Percentiles rank a stretch among this genome's conserved stretches.
phyloP scores from a whole-genome alignment of 2,113 vertebrate genomes.

The Cranoglanis bouderius region DNA sequence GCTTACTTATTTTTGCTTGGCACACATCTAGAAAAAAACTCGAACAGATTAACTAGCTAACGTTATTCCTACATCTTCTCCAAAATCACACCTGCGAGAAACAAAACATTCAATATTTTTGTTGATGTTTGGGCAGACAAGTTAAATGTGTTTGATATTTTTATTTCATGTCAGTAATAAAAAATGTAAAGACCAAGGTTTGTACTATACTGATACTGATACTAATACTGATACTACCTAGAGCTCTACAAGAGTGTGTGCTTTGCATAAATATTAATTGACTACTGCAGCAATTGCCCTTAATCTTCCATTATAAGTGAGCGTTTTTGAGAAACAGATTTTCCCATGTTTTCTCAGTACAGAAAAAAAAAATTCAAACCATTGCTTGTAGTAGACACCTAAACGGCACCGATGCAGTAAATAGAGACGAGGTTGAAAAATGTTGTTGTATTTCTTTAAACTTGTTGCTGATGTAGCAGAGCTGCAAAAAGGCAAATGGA shows the following conservation, averaged over 20 bases:
- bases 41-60: background rate
- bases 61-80: background rate
- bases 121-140: background rate
- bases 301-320: background rate
- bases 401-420: background rate
- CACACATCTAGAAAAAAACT: background rate
- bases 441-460: background rate
- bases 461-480: conserved; percentile 4
- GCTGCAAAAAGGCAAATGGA: background rate
- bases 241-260: background rate
- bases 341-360: background rate
- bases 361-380: background rate
- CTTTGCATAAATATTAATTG: background rate
- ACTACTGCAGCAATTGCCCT: background rate
- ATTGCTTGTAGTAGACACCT: background rate
- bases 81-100: background rate
- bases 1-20: background rate
- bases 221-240: too few relatives aligned
- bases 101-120: background rate
- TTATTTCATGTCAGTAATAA: background rate
- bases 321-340: background rate
- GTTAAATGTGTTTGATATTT: background rate
- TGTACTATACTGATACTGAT: background rate
- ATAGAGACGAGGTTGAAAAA: background rate
- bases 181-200: background rate